Conservation (phyloP, 2,888 invertebrate genomes). For the Aphrophora alni region DNA sequence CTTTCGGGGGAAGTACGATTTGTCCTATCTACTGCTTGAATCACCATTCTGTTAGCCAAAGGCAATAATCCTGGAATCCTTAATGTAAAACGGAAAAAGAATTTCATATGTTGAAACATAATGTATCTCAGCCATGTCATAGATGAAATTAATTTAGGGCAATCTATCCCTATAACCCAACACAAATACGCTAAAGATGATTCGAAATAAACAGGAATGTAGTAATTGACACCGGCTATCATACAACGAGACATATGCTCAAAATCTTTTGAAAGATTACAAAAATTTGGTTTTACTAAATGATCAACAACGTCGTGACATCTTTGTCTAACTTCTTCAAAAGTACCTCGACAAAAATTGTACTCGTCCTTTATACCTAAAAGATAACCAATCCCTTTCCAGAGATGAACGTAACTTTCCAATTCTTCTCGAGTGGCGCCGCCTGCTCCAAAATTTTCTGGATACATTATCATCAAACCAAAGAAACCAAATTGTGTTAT, state of each 20-base stretch:
- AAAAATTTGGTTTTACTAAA: constrained; percentile 55
- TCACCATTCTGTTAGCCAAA: constrained; percentile 31
- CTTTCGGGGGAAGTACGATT: neutral
- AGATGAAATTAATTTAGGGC: constrained; percentile 16
- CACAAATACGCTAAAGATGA: constrained; percentile 53
- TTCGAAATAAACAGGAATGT: constrained; percentile 54
- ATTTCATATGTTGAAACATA: constrained; percentile 36
- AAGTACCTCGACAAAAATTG: constrained; percentile 57
- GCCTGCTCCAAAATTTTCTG: constrained; percentile 57
- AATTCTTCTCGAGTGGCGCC: constrained; percentile 58
- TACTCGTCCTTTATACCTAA: constrained; percentile 59
- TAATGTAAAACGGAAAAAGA: constrained; percentile 38
- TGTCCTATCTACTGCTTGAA: neutral
- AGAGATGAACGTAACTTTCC: constrained; percentile 62
- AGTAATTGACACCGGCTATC: constrained; percentile 54
- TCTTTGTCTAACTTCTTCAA: constrained; percentile 54
- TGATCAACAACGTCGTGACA: constrained; percentile 52
- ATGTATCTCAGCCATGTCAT: constrained; percentile 27
- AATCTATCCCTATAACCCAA: constrained; percentile 52
- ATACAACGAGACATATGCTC: constrained; percentile 58
- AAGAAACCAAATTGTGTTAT: constrained; percentile 63
- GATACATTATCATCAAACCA: constrained; percentile 59
- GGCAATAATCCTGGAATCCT: constrained; percentile 38
- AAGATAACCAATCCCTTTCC: constrained; percentile 62
- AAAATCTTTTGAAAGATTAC: constrained; percentile 55